Evolutionary conservation across 2,888 invertebrate genomes (phyloP).

Genomic region (Pocota personata): DNA sequence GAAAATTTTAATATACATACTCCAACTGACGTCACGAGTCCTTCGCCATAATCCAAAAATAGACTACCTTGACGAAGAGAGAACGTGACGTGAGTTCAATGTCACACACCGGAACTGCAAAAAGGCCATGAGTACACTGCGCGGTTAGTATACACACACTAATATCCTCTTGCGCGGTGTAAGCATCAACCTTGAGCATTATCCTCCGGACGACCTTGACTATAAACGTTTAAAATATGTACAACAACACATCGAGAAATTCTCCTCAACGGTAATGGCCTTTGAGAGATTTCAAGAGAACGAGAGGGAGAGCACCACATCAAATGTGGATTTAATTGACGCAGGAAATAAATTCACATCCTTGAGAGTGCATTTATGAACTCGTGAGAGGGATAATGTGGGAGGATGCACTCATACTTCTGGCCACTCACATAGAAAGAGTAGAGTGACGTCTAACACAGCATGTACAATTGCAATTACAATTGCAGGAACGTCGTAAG

Average conservation of each 20-base stretch:
- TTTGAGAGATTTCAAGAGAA: constrained; percentile 49
- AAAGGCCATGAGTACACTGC: constrained; percentile 43
- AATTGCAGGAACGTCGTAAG: constrained; percentile 8
- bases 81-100: constrained; percentile 70
- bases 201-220: constrained; percentile 70
- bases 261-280: constrained; percentile 62
- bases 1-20: constrained; percentile 41
- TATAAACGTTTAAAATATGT: constrained; percentile 45
- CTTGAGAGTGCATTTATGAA: constrained; percentile 59
- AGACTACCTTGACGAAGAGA: constrained; percentile 59
- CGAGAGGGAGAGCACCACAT: constrained; percentile 23
- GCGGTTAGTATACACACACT: constrained; percentile 20
- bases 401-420: constrained; percentile 21
- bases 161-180: constrained; percentile 37
- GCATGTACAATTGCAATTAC: constrained; percentile 31
- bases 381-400: constrained; percentile 19
- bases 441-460: constrained; percentile 2
- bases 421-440: background rate
- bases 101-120: constrained; percentile 70
- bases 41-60: constrained; percentile 57
- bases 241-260: constrained; percentile 12
- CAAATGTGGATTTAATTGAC: constrained; percentile 54
- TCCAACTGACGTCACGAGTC: constrained; percentile 62
- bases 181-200: constrained; percentile 51
- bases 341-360: constrained; percentile 65